A percentile compares a stretch with the other conserved stretches of the same genome.
Conservation (phyloP, 2,797 vertebrate genomes). For the Sylvia borin region DNA sequence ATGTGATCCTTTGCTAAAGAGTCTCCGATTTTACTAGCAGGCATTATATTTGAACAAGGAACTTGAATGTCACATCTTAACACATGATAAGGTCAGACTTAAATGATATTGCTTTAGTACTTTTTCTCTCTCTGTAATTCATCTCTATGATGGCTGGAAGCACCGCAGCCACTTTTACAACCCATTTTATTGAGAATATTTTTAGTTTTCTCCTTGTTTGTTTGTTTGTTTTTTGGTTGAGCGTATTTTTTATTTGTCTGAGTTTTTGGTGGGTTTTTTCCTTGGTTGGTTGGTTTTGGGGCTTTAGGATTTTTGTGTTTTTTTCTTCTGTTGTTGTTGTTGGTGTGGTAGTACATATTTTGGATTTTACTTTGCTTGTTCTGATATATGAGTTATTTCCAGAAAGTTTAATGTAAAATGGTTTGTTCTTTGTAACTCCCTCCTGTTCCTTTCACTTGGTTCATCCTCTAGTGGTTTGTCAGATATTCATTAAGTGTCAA, state of each 20-base stretch:
- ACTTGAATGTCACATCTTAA: not conserved
- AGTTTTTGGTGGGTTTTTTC: not conserved
- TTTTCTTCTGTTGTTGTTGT: not conserved
- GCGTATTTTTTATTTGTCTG: not conserved
- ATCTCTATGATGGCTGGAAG: not conserved
- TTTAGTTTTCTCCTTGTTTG: not conserved
- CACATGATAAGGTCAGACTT: not conserved
- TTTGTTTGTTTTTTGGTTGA: not conserved
- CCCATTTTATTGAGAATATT: not conserved
- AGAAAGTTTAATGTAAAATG: no score
- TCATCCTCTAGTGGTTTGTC: no score
- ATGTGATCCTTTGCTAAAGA: not conserved
- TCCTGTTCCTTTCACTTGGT: no score
- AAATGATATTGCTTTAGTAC: not conserved
- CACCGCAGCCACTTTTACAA: not conserved
- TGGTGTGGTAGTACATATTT: no score
- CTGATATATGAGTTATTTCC: no score
- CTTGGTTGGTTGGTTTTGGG: not conserved
- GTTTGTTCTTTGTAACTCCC: no score
- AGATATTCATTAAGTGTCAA: no score
- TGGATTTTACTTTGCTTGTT: no score
- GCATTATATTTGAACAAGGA: not conserved
- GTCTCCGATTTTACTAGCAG: not conserved
- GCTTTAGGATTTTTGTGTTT: not conserved
- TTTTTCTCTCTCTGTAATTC: not conserved